A percentile compares a stretch with the other conserved stretches of the same genome.
Conservation (phyloP, 2,113 vertebrate genomes). For the Prunella fulvescens region DNA sequence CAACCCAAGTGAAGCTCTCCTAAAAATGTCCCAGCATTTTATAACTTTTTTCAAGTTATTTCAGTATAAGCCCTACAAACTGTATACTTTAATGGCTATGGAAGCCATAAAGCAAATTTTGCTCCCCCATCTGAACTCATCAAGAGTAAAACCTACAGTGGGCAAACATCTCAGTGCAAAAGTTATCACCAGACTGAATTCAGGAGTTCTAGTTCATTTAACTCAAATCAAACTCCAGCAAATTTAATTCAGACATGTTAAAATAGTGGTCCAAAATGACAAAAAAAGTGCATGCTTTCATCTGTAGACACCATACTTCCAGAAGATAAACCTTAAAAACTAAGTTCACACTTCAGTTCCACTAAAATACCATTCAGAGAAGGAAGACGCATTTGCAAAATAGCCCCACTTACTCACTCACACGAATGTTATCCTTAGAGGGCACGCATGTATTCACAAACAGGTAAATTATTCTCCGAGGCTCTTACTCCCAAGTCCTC, state of each 20-base stretch:
- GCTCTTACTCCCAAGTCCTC: neutral
- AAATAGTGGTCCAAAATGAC: neutral
- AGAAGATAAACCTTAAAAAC: neutral
- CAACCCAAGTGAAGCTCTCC: neutral
- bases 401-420: conserved; percentile 19
- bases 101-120: neutral
- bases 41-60: neutral
- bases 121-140: neutral
- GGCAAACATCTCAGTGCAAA: neutral
- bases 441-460: neutral
- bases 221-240: neutral
- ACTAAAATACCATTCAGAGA: neutral
- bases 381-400: neutral
- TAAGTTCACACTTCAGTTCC: neutral
- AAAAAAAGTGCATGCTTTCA: neutral
- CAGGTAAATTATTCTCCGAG: neutral
- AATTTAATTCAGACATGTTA: neutral
- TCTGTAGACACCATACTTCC: neutral
- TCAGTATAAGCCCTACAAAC: neutral
- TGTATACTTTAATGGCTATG: neutral
- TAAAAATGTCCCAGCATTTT: neutral
- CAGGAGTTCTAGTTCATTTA: neutral
- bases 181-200: neutral
- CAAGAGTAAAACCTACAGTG: neutral
- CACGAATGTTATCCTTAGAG: neutral